Evolutionary conservation across 2,113 vertebrate genomes (phyloP).

Genomic region (Heterocephalus glaber): DNA sequence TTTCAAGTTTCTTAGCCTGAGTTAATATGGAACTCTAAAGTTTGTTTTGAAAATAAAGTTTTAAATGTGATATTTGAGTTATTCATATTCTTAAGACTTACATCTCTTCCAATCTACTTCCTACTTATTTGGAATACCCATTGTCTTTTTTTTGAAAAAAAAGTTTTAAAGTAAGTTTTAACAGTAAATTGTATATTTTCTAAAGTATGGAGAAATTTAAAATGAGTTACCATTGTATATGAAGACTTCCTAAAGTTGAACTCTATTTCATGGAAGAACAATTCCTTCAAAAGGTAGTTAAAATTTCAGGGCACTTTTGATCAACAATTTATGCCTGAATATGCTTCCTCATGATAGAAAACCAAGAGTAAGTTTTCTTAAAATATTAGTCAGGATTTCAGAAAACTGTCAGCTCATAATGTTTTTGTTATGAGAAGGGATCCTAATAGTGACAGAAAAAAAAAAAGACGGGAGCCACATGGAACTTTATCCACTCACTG

Average conservation of each 20-base stretch:
- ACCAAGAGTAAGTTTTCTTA: conserved; percentile 51
- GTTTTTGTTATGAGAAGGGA: conserved; percentile 62
- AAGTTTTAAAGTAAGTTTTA: conserved; percentile 52
- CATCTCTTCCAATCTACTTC: not conserved
- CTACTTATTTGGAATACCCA: not conserved
- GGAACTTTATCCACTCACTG: conserved; percentile 49
- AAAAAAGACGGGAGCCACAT: conserved; percentile 46
- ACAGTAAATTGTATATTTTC: conserved; percentile 37
- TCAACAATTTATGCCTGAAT: conserved; percentile 35
- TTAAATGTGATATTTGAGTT: conserved; percentile 39
- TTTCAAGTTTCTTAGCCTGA: not conserved
- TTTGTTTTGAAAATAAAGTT: conserved; percentile 30
- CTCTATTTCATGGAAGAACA: conserved; percentile 16
- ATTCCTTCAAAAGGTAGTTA: conserved; percentile 7
- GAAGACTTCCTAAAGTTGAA: not conserved
- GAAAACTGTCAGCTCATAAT: conserved; percentile 56
- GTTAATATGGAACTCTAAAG: conserved; percentile 13
- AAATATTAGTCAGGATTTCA: conserved; percentile 41
- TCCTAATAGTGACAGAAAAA: conserved; percentile 34
- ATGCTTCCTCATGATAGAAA: not conserved
- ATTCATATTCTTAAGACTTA: conserved; percentile 9
- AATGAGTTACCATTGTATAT: not conserved
- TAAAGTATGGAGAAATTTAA: conserved; percentile 10
- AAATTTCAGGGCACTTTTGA: conserved; percentile 42
- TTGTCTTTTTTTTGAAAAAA: conserved; percentile 17